Percentiles rank a stretch among this genome's conserved stretches.
phyloP scores from a whole-genome alignment of 1,140 invertebrate species.

The Ctenoplectra terminalis region DNA sequence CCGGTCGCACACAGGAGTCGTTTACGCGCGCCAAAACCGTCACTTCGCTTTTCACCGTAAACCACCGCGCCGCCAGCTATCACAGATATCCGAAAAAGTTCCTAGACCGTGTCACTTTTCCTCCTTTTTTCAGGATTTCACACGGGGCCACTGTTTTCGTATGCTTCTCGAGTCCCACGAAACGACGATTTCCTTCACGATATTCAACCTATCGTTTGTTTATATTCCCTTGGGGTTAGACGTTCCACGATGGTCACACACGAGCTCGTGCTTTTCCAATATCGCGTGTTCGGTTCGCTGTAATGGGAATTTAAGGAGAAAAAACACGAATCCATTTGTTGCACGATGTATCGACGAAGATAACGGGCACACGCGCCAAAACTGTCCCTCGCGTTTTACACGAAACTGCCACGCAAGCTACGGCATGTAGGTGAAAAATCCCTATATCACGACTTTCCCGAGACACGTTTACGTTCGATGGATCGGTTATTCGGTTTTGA shows the following conservation, averaged over 20 bases:
- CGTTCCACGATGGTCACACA: neutral
- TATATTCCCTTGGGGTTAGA: slow-evolving; percentile 19
- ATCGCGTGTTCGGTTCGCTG: neutral
- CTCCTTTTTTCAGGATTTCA: neutral
- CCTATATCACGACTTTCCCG: slow-evolving; percentile 26
- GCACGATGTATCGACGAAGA: no score
- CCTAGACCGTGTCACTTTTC: slow-evolving; percentile 31
- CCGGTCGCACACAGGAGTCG: slow-evolving; percentile 68
- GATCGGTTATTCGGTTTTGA: slow-evolving; percentile 21
- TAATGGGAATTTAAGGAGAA: neutral
- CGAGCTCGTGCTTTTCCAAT: neutral
- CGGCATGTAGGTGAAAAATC: slow-evolving; percentile 45
- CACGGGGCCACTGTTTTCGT: neutral
- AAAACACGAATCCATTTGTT: neutral
- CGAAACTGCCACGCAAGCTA: slow-evolving; percentile 50
- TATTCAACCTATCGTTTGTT: neutral
- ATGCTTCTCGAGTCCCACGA: neutral
- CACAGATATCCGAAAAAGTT: slow-evolving; percentile 45
- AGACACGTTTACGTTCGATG: neutral
- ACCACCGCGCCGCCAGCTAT: slow-evolving; percentile 53
- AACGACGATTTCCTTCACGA: neutral
- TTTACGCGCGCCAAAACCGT: slow-evolving; percentile 72
- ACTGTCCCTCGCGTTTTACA: slow-evolving; percentile 58
- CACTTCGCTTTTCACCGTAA: slow-evolving; percentile 56
- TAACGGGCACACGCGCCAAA: slow-evolving; percentile 73